phyloP scores from a whole-genome alignment of 2,888 invertebrate species.

The Ectemnius cavifrons region DNA sequence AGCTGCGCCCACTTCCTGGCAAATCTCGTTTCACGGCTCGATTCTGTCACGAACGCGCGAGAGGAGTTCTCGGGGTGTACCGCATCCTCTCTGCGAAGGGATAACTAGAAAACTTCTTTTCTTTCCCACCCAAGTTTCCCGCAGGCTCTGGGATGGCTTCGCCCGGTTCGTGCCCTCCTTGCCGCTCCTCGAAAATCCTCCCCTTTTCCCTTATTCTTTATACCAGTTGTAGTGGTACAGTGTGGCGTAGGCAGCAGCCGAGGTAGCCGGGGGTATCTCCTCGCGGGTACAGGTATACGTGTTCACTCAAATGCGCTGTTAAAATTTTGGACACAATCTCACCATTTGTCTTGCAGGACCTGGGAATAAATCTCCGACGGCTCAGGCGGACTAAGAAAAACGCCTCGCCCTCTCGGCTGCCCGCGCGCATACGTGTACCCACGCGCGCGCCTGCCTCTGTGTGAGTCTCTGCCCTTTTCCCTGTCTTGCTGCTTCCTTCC shows the following conservation, averaged over 20 bases:
- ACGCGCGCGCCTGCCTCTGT: neutral
- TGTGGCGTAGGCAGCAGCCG: neutral
- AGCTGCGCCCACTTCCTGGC: conserved; percentile 60
- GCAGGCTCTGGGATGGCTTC: conserved; percentile 25
- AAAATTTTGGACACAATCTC: conserved; percentile 90
- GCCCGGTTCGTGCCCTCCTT: conserved; percentile 29
- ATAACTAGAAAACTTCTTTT: conserved; percentile 77
- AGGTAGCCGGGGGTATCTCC: conserved; percentile 78
- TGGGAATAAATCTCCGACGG: conserved; percentile 83
- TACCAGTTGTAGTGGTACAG: conserved; percentile 64
- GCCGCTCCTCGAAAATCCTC: neutral
- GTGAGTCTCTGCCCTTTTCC: conserved; percentile 4
- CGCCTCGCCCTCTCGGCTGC: conserved; percentile 74
- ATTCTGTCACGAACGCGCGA: conserved; percentile 74
- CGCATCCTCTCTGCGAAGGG: conserved; percentile 63
- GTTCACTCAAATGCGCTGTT: conserved; percentile 84
- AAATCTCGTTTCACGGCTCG: conserved; percentile 78
- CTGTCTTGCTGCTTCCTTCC: too few relatives aligned
- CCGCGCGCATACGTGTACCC: conserved; percentile 6
- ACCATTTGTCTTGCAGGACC: conserved; percentile 88
- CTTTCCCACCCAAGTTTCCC: conserved; percentile 47
- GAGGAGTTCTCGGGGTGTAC: conserved; percentile 63
- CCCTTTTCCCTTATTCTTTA: conserved; percentile 50
- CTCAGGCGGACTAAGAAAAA: conserved; percentile 81
- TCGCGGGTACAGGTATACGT: conserved; percentile 75